Base-by-base conservation (phyloP, 2,113 vertebrate species). In the Camelus bactrianus region DNA sequence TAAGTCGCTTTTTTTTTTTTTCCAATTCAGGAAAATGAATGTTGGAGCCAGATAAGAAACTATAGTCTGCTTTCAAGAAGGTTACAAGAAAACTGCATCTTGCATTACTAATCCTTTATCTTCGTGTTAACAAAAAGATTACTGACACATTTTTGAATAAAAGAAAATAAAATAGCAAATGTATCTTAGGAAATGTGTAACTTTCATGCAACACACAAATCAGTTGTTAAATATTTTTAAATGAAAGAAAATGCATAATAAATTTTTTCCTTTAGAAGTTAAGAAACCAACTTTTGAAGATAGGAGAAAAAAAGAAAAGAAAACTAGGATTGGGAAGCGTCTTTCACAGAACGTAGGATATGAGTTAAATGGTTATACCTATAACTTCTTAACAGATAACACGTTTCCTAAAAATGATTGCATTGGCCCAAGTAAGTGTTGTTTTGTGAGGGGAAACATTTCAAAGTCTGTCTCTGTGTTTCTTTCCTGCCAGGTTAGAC, bases 51-150 rank as follows among this genome's bases (percentile, higher is more conserved):
- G 99, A 99, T 99, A 99, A 99, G 98, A 98, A 99, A 99, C 98
- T 98, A 98, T 98, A 99, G 98, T 97, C 98, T 98, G 98, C 99
- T 99, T 99, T 99, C 98, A 99, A 98, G 98, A 98, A 99, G 98
- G 98, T 98, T 99, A 99, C 98, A 98, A 98, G 98, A 99, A 99
- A 99, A 98, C 98, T 98, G 98, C 98, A 98, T 99, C 98, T 99
- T 99, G 98, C 98, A 99, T 99, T 99, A 98, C 98, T 99, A 99
- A 99, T 99, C 98, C 99, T 99, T 99, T 99, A 99, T 99, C 99
- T 99, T 98, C 98, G 98, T 99, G 98, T 98, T 99, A 99, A 99
- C 98, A 99, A 99, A 99, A 99, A 99, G 98, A 99, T 99, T 99
- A 99, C 98, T 98, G 98, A 98, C 98, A 98, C 98, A 98, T 98